Evolutionary conservation across 2,888 invertebrate genomes (phyloP).

Genomic region (Leucoptera coffeella): DNA sequence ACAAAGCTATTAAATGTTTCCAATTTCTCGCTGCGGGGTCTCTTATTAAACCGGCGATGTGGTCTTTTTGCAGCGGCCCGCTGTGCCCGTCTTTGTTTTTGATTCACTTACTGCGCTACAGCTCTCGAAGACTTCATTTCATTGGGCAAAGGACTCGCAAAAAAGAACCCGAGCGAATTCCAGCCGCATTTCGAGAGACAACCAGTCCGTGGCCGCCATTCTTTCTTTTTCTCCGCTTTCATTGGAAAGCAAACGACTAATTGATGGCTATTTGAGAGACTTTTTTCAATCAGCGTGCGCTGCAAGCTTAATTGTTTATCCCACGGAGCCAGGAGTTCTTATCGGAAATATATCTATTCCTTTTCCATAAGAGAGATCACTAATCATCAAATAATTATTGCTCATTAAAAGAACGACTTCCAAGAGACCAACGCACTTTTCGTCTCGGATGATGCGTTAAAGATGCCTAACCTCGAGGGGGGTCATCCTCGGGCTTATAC

Average conservation of each 20-base stretch:
- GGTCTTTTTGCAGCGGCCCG: constrained; percentile 14
- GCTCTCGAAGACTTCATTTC: constrained; percentile 9
- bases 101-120: constrained; percentile 22
- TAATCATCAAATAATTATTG: constrained; percentile 32
- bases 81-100: constrained; percentile 24
- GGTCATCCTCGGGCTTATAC: constrained; percentile 15
- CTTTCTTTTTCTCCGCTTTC: background rate
- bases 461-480: constrained; percentile 35
- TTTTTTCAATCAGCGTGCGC: too few species aligned
- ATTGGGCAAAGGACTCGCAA: background rate
- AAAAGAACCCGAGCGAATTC: constrained; percentile 3
- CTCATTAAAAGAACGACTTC: constrained; percentile 13
- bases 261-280: too few species aligned
- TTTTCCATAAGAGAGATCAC: constrained; percentile 17
- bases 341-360: constrained; percentile 10
- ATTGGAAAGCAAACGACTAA: too few species aligned
- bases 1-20: constrained; percentile 24
- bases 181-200: background rate
- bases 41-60: constrained; percentile 17
- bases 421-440: too few species aligned
- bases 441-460: constrained; percentile 27
- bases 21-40: constrained; percentile 22
- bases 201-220: background rate
- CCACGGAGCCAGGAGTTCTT: constrained; percentile 15
- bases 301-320: too few species aligned